Percentiles rank a stretch among this genome's conserved stretches.
phyloP scores from a whole-genome alignment of 2,888 invertebrate genomes.

The Agonum fuliginosum region DNA sequence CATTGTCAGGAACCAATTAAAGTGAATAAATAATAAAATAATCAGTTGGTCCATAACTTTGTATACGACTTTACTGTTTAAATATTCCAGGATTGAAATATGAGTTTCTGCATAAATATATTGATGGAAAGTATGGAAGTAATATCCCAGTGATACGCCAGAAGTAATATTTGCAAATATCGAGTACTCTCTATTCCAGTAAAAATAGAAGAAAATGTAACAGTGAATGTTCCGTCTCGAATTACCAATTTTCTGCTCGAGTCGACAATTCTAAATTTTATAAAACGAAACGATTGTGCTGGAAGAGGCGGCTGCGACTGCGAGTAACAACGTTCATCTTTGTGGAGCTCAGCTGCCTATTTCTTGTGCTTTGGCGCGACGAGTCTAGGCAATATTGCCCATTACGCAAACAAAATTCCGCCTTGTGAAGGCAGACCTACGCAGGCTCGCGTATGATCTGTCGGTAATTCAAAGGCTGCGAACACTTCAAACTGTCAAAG shows the following conservation, averaged over 20 bases:
- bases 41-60: too few species aligned
- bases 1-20: too few species aligned
- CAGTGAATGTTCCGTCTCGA: constrained; percentile 25
- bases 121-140: not conserved
- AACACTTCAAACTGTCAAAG: not conserved
- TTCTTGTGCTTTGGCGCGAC: constrained; percentile 44
- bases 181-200: not conserved
- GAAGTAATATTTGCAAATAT: not conserved
- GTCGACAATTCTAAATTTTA: constrained; percentile 38
- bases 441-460: constrained; percentile 12
- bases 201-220: not conserved
- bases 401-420: constrained; percentile 53
- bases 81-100: too few species aligned
- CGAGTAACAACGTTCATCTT: constrained; percentile 49
- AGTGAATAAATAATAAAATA: too few species aligned
- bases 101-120: not conserved
- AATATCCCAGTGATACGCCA: not conserved
- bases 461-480: constrained; percentile 23
- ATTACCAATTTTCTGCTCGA: constrained; percentile 49
- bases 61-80: too few species aligned
- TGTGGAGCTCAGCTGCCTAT: constrained; percentile 40
- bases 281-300: constrained; percentile 41
- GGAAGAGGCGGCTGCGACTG: constrained; percentile 17
- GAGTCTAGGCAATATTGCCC: constrained; percentile 48
- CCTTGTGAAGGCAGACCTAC: constrained; percentile 3